These are phyloP conservation scores for Myopa tessellatipennis DNA, from an alignment of 2,888 invertebrate genomes.

Conservation along the genomic window DNA sequence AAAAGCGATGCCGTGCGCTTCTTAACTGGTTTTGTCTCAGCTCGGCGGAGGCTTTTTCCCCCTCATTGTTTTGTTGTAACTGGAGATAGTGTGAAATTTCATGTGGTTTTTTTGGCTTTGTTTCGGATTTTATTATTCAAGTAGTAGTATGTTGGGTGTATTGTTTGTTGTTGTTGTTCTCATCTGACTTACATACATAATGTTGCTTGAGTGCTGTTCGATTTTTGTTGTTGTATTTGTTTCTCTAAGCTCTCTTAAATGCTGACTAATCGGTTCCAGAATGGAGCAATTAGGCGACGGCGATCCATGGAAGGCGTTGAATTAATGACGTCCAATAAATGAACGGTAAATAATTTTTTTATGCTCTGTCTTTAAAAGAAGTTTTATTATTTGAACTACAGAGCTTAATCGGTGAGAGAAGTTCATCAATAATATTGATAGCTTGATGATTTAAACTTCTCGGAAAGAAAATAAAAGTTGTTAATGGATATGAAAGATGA, in stretches of 20 bases:
- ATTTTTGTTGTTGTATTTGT: not conserved
- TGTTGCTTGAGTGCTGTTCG: not conserved
- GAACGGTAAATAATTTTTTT: no score
- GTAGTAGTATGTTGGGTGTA: no score
- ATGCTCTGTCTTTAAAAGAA: no score
- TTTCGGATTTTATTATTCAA: not conserved
- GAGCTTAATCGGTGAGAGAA: no score
- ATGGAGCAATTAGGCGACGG: constrained; percentile 42
- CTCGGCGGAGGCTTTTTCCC: not conserved
- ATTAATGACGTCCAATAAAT: not conserved
- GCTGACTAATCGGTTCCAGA: constrained; percentile 41
- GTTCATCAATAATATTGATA: no score
- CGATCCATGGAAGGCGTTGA: constrained; percentile 39
- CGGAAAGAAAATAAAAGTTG: no score
- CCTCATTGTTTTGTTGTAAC: not conserved
- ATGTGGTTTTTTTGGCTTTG: not conserved
- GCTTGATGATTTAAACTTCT: no score
- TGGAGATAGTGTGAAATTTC: constrained; percentile 3
- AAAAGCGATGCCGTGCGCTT: constrained; percentile 22
- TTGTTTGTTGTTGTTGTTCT: not conserved
- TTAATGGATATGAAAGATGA: no score
- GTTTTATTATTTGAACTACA: no score
- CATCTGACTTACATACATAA: not conserved
- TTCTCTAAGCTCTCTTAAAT: constrained; percentile 18
- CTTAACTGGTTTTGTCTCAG: constrained; percentile 38